Evolutionary conservation across 2,888 invertebrate genomes (phyloP).

Genomic region (Pachycephus smyrnensis): DNA sequence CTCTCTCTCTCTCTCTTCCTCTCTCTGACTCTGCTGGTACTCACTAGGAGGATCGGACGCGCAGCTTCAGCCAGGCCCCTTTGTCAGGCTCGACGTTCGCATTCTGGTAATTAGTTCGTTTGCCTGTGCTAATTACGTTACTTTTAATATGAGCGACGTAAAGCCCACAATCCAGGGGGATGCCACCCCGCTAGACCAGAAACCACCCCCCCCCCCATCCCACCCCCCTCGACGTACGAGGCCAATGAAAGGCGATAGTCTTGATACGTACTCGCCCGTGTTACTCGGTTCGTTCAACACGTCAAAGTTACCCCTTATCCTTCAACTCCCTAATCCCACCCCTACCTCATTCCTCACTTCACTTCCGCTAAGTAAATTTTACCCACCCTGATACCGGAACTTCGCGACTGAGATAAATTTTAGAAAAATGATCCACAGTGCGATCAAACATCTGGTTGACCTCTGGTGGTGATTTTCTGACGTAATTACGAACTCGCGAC

Average conservation of each 20-base stretch:
- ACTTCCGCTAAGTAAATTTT: neutral
- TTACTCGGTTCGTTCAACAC: neutral
- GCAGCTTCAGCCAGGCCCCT: conserved; percentile 31
- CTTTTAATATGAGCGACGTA: conserved; percentile 27
- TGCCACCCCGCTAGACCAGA: neutral
- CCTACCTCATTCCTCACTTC: neutral
- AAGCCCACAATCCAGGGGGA: neutral
- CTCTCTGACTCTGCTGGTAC: neutral
- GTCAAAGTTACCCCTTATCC: neutral
- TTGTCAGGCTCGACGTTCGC: conserved; percentile 55
- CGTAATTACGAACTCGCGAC: neutral
- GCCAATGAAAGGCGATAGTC: conserved; percentile 6
- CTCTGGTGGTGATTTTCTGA: neutral
- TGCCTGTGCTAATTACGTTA: conserved; percentile 60
- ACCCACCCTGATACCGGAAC: neutral
- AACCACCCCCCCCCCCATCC: neutral
- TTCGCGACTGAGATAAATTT: neutral
- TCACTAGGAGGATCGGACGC: neutral
- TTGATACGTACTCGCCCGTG: neutral
- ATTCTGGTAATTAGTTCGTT: conserved; percentile 65
- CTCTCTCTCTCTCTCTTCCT: neutral
- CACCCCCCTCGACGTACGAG: too few species aligned
- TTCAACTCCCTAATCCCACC: neutral
- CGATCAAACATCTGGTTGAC: neutral
- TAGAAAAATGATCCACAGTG: neutral